phyloP scores from a whole-genome alignment of 2,113 vertebrate genomes.

The Scalopus aquaticus region DNA sequence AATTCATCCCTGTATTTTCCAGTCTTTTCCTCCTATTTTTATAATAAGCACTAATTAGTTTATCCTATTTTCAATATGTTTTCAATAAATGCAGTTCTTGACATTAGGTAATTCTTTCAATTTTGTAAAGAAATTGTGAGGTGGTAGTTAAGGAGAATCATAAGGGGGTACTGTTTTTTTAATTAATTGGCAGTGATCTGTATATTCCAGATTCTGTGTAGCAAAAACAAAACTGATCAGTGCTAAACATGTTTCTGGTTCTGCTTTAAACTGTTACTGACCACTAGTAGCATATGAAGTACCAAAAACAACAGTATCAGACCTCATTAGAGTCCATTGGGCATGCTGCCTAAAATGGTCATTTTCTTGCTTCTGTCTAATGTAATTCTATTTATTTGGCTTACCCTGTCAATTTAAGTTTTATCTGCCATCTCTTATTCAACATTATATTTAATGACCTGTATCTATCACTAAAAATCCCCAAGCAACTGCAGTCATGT shows the following conservation, averaged over 20 bases:
- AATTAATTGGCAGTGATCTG: slow-evolving; percentile 27
- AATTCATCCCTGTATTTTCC: not conserved
- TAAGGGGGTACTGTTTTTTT: slow-evolving; percentile 7
- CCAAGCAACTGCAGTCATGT: slow-evolving; percentile 17
- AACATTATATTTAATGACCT: slow-evolving; percentile 37
- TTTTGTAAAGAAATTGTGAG: slow-evolving; percentile 1
- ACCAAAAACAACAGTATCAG: slow-evolving; percentile 32
- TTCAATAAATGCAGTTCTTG: slow-evolving; percentile 23
- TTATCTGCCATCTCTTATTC: slow-evolving; percentile 48
- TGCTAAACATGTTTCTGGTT: slow-evolving; percentile 51
- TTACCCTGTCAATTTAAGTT: slow-evolving; percentile 43
- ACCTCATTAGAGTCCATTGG: slow-evolving; percentile 29
- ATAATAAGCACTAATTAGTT: not conserved
- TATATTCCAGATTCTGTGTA: not conserved
- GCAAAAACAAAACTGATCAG: slow-evolving; percentile 44
- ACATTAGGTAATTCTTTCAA: not conserved
- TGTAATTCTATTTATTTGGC: slow-evolving; percentile 53
- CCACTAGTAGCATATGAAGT: slow-evolving; percentile 13
- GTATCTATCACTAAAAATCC: slow-evolving; percentile 17
- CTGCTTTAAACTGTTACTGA: slow-evolving; percentile 57
- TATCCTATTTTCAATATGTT: not conserved
- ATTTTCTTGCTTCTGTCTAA: slow-evolving; percentile 60
- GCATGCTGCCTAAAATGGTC: slow-evolving; percentile 39
- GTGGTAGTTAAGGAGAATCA: not conserved
- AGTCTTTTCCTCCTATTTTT: not conserved